Evolutionary conservation across 2,888 invertebrate species (phyloP), one percentile per base, ranked within the genome.

Genomic region (Latrodectus elegans): DNA sequence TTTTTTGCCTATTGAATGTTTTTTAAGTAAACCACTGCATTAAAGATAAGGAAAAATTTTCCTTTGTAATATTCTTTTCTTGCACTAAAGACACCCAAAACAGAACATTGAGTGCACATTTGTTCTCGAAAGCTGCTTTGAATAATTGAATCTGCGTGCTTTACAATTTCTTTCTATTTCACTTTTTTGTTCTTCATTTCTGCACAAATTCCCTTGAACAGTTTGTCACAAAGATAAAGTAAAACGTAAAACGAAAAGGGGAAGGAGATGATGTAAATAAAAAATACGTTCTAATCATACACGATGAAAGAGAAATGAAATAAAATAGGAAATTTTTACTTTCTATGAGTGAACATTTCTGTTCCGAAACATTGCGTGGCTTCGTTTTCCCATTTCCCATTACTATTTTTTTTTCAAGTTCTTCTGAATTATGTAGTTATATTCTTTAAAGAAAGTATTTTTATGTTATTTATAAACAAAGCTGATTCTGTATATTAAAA

Each of bases 61-160:
- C 68, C 6, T 60, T 15, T 60, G 14, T 60, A 60, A 60, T 60
- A 12, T 60, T 60, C 60, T 60, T 10, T n/a, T 15, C 60, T 22
- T 10, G 60, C 60, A 15, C n/a, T n/a, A n/a, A 15, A 60, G 60
- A 10, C 60, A 60, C n/a, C 60, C 60, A 15, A 73, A 67, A 73
- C 55, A 81, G 70, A 78, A 51, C 70, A 51, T 71, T 60, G 80
- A 74, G 73, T 67, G 49, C 81, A 67, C 81, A 81, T 81, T 81
- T 81, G 81, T 81, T 81, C 81, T 55, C 67, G 53, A 74, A 60
- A 22, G 53, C 81, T 81, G 81, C 67, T 81, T 81, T 81, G 81
- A 81, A 81, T 81, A 81, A 81, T 81, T 81, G 81, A 81, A 81
- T 81, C 73, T 81, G 52, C 53, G 53, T 65, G 65, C 72, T 67